These are phyloP conservation scores for Psittacus erithacus DNA, from an alignment of 2,113 vertebrate genomes.

Conservation along the genomic window DNA sequence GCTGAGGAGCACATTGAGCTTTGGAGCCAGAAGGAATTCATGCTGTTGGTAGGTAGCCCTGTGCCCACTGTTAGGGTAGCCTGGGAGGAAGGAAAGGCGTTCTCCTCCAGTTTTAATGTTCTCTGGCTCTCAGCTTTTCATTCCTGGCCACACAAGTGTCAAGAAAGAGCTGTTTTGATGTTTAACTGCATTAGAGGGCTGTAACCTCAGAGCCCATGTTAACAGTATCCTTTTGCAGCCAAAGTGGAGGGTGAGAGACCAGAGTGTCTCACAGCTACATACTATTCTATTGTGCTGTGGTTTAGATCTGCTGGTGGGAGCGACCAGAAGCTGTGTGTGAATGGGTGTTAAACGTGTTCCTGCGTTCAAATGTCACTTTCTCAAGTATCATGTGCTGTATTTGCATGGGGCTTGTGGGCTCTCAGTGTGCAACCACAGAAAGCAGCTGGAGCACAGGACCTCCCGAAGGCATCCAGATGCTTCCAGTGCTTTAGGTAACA, in stretches of 20 bases:
- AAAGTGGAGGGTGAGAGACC: background rate
- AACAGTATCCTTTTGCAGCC: conserved; percentile 35
- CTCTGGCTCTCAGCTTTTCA: background rate
- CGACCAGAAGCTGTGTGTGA: background rate
- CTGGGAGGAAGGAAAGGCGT: background rate
- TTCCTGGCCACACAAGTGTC: background rate
- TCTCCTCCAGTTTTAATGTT: conserved; percentile 5
- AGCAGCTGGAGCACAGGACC: background rate
- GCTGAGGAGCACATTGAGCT: background rate
- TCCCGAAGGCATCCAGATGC: conserved; percentile 43
- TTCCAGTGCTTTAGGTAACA: background rate
- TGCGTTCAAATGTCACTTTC: conserved; percentile 46
- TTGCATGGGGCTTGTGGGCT: background rate
- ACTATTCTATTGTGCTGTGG: conserved; percentile 6
- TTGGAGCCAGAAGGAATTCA: background rate
- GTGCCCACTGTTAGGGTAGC: background rate
- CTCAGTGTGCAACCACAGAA: background rate
- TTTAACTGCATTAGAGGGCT: background rate
- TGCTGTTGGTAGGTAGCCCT: background rate
- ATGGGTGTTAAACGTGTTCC: background rate
- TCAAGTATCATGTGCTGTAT: conserved; percentile 45
- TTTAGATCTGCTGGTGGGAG: background rate
- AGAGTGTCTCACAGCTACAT: background rate
- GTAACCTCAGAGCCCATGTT: background rate
- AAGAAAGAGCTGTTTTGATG: background rate